Evolutionary conservation across 1,140 invertebrate genomes (phyloP), one percentile per base, ranked within the genome.

Genomic region (Cephus cinctus): DNA sequence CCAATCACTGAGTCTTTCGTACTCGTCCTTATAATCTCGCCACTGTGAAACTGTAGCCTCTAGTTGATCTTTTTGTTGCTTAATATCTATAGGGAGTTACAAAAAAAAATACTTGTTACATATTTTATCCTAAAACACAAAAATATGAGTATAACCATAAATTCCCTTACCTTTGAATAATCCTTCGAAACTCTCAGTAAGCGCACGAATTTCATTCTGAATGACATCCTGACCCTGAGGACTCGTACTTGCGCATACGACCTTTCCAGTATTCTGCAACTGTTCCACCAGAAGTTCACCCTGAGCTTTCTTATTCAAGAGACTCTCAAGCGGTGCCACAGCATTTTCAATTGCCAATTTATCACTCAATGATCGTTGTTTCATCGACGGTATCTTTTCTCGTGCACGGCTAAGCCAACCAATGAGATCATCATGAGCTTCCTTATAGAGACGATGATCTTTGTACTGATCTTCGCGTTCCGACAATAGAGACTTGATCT

Each of bases 1-100:
- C 94, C 94, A 97, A 66, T 94, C 91, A 46, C 90, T 93, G 5
- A 95, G 73, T 45, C 88, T 81, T 71, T 96, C 93, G 67, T 91
- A 93, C 72, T 95, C 92, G 61, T 95, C 92, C 70, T 94, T 95
- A 69, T 92, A 95, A 46, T 93, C 89, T 45, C 89, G 79, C 87
- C 91, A 92, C 62, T 92, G 88, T 27, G 83, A 80, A 41, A 94
- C 85, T 8, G 88, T 91, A 11, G 83, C 81, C 74, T 92, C 90
- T 14, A 95, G 66, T 71, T 90, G 84, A 50, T 87, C 85, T 63
- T 94, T 93, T 70, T 94, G 88, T 61, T 89, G 80, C 61, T 87
- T 84, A 16, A 95, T 87, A 61, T 95, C 92, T 78, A 42, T 1
- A 71, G n/a, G n/a, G n/a, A n/a, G n/a, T n/a, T n/a, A 58, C 27